Conservation (phyloP, 2,113 vertebrate species). For the Pandion haliaetus region DNA sequence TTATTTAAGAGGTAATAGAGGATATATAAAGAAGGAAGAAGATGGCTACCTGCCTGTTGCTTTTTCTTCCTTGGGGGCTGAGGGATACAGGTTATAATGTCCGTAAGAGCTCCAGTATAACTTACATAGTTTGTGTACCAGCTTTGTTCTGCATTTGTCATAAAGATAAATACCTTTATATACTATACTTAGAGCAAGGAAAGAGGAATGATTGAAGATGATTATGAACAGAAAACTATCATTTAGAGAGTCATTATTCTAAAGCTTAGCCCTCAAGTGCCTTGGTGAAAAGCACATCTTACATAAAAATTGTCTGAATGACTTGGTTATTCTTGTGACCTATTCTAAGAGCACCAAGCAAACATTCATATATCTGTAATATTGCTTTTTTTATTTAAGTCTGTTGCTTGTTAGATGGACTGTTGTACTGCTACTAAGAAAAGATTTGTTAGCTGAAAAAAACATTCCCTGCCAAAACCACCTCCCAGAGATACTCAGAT, state of each 20-base stretch:
- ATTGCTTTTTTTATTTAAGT: not conserved
- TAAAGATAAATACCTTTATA: not conserved
- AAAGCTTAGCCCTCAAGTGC: not conserved
- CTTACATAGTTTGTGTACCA: not conserved
- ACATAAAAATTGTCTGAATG: not conserved
- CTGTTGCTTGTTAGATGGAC: not conserved
- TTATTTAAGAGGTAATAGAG: not conserved
- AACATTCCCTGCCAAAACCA: not conserved
- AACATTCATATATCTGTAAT: not conserved
- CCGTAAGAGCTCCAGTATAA: not conserved
- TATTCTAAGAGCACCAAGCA: not conserved
- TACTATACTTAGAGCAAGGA: not conserved
- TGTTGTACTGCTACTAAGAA: not conserved
- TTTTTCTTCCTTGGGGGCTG: not conserved
- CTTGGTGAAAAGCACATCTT: not conserved
- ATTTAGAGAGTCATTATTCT: slow-evolving; percentile 7
- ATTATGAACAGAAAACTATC: not conserved
- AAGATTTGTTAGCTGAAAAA: not conserved
- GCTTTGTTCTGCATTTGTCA: not conserved
- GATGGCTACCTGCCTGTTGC: not conserved
- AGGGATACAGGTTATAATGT: not conserved
- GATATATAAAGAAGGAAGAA: not conserved
- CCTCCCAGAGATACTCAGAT: not conserved
- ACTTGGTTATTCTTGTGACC: not conserved
- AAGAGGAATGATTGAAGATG: not conserved